These are phyloP conservation scores for Crepidodera aurea DNA, from an alignment of 2,888 invertebrate species.

Conservation along the genomic window DNA sequence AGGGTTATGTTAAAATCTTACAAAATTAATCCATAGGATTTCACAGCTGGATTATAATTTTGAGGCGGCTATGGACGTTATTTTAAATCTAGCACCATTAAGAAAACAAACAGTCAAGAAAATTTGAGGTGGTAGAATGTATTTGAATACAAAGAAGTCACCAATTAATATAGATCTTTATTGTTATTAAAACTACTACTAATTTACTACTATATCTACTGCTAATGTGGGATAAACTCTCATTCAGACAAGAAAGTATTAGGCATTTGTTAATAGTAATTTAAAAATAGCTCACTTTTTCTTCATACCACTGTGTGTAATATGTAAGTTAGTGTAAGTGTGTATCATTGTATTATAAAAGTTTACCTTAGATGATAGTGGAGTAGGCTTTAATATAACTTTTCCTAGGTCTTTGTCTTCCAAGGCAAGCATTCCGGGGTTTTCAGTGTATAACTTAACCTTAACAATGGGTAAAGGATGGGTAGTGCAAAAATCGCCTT, in stretches of 20 bases:
- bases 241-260: background rate
- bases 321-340: constrained; percentile 11
- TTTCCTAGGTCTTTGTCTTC: constrained; percentile 99
- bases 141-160: no score
- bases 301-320: constrained; percentile 17
- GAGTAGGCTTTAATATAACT: constrained; percentile 86
- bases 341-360: background rate
- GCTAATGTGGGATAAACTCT: background rate
- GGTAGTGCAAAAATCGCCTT: constrained; percentile 98
- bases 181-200: background rate
- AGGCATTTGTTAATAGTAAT: background rate
- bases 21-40: no score
- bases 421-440: constrained; percentile 95
- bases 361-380: constrained; percentile 82
- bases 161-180: no score
- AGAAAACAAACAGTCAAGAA: no score
- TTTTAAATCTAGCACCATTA: no score
- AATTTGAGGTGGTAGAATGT: no score
- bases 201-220: background rate
- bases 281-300: constrained; percentile 13
- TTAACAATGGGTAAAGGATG: constrained; percentile 97
- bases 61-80: no score
- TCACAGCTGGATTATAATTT: no score
- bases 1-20: no score
- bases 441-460: constrained; percentile 97